Base-by-base conservation (phyloP, 2,888 invertebrate genomes). In the Melanostoma mellinum region DNA sequence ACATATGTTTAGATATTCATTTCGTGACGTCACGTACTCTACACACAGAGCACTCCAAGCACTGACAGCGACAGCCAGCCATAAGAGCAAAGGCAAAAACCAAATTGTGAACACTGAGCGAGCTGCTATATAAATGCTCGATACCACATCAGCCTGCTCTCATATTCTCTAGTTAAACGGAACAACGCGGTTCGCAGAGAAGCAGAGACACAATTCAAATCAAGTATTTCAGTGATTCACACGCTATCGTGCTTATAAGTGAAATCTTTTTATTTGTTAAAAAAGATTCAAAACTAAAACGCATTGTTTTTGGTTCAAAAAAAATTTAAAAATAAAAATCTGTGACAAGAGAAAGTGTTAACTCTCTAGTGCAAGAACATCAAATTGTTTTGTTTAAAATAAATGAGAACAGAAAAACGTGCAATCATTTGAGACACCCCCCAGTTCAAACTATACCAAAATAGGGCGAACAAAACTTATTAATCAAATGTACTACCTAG, bases 401-500 rank as follows among this genome's bases (percentile, higher is more conserved):
- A 52, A 44, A 60, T 53, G 50, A 65, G 36, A 67, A 53, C 52
- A 60, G 53, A 60, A 60, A 78, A 78, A 67, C 58, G 67, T 77
- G 69, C 79, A 75, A 71, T 6, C 6, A 60, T 72, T 56, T 68
- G 63, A 84, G 55, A 56, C 32, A 71, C 58, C 53, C 9, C 35
- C 36, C 9, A 73, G 50, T 61, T 72, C 56, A 76, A 77, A 42
- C 72, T 76, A 42, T 86, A 20, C 20, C 87, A 88, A 87, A 87
- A 88, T 89, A 87, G 86, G 87, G 86, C 87, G 88, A 86, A 87
- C 85, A 86, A 85, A 86, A 85, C 85, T 88, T 85, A 80, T 88
- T 85, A 88, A 86, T 86, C 88, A 89, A 87, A 89, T 89, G 89
- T 89, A 89, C 88, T 88, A 89, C 87, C 88, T 89, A 80, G 89